Base-by-base conservation (phyloP, 2,888 invertebrate genomes). In the Drosophila subquinaria region DNA sequence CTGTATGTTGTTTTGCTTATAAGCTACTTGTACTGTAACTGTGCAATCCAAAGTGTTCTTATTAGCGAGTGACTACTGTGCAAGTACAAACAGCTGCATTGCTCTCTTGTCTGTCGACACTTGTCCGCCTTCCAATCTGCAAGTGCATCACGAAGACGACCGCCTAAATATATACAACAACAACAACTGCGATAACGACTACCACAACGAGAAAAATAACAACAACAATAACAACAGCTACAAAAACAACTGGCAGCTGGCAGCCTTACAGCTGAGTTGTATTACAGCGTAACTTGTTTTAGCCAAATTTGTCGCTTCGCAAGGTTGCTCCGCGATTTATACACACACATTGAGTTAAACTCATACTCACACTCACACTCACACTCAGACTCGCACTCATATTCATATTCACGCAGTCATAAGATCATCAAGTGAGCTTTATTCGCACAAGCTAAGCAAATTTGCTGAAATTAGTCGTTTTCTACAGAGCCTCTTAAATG, bases 271-370 rank as follows among this genome's bases (percentile, higher is more conserved):
- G 38, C 59, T 59, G 60, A 53, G 20, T 63, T 67, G 57, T 42
- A 62, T 62, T 68, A 62, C 70, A 71, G 10, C 66, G 15, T 59
- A 68, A 85, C 82, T 84, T 51, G 85, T 71, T 71, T 78, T 81
- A 67, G 81, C 85, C 85, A 86, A 86, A 86, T 87, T 81, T 77
- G 85, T 75, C 69, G 82, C 56, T 69, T 43, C 71, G 73, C 87
- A 86, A 86, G 86, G 86, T 79, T 84, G 76, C 70, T 63, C 70
- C 69, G 52, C 72, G 35, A 60, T 64, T 47, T 63, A 23, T 35
- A 27, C n/a, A 50, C 23, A 43, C 5, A 47, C 42, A 33, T 30
- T 57, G 59, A 63, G n/a, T 38, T 30, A 15, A 35, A 48, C 48
- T 48, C 63, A 63, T 17, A 40, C 47, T 45, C 35, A 63, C 36